These are phyloP conservation scores for Oplegnathus fasciatus DNA, from an alignment of 2,113 vertebrate species.

Conservation along the genomic window DNA sequence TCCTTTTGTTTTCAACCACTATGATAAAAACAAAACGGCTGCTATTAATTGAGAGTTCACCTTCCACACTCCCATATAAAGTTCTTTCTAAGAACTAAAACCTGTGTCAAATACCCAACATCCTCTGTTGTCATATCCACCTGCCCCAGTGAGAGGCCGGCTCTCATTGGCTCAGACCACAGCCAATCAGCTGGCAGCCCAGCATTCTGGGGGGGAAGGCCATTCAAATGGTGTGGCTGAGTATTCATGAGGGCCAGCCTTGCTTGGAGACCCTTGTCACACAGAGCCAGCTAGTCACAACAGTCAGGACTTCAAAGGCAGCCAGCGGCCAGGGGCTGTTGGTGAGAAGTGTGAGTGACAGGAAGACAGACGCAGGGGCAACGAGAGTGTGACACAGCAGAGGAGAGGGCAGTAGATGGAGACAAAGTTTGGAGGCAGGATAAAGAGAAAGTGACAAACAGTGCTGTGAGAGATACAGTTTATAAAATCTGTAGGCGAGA, in stretches of 20 bases:
- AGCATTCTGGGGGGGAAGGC: slow-evolving; percentile 47
- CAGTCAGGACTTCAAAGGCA: slow-evolving; percentile 68
- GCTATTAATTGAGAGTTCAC: not conserved
- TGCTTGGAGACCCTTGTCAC: slow-evolving; percentile 68
- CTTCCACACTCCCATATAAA: not conserved
- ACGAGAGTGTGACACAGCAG: slow-evolving; percentile 46
- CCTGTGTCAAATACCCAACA: slow-evolving; percentile 19
- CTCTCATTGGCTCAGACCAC: slow-evolving; percentile 69
- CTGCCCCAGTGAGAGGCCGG: slow-evolving; percentile 47
- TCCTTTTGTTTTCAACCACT: not conserved
- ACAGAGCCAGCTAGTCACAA: slow-evolving; percentile 63
- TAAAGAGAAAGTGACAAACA: slow-evolving; percentile 48
- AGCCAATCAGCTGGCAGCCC: slow-evolving; percentile 62
- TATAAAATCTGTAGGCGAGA: not conserved
- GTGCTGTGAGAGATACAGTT: slow-evolving; percentile 10
- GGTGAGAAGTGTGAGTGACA: slow-evolving; percentile 62
- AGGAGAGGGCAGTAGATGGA: slow-evolving; percentile 56
- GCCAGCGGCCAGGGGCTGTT: slow-evolving; percentile 41
- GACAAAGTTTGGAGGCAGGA: slow-evolving; percentile 44
- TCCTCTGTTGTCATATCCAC: slow-evolving; percentile 58
- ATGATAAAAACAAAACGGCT: not conserved
- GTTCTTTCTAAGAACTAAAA: slow-evolving; percentile 1
- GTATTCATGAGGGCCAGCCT: slow-evolving; percentile 58
- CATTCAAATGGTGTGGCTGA: slow-evolving; percentile 69
- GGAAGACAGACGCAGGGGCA: slow-evolving; percentile 37